A percentile compares a stretch with the other conserved stretches of the same genome.
phyloP scores from a whole-genome alignment of 2,797 vertebrate genomes.

The Argentina silus region DNA sequence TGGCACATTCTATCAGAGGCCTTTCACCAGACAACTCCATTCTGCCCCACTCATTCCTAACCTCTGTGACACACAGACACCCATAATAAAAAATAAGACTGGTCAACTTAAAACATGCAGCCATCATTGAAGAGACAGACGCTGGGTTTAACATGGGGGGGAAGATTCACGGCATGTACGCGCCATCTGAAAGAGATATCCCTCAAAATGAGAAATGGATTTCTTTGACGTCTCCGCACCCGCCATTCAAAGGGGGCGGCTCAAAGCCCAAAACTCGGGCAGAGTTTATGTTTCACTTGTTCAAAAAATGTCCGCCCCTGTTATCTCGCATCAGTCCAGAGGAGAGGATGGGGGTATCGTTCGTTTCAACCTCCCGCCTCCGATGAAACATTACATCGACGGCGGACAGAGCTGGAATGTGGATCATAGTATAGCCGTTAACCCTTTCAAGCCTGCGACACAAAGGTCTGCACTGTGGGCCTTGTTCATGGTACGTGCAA shows the following conservation, averaged over 20 bases:
- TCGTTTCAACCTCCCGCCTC: conserved; percentile 56
- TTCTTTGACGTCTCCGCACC: conserved; percentile 56
- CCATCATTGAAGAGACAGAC: conserved; percentile 62
- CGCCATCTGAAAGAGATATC: conserved; percentile 65
- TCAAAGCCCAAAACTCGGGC: conserved; percentile 46
- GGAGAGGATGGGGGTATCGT: conserved; percentile 39
- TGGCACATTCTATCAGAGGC: conserved; percentile 76
- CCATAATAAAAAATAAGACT: conserved; percentile 60
- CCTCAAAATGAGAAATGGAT: conserved; percentile 69
- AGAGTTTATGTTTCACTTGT: conserved; percentile 73
- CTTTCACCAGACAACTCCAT: conserved; percentile 72
- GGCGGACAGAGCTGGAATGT: conserved; percentile 55
- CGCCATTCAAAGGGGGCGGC: conserved; percentile 54
- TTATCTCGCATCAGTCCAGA: conserved; percentile 65
- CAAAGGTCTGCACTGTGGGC: conserved; percentile 46
- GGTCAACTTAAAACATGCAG: conserved; percentile 64
- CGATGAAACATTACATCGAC: conserved; percentile 65
- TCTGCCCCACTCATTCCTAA: conserved; percentile 65
- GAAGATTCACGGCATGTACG: conserved; percentile 49
- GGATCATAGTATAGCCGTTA: conserved; percentile 50
- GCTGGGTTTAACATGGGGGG: conserved; percentile 43
- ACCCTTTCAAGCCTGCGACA: conserved; percentile 50
- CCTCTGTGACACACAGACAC: conserved; percentile 60
- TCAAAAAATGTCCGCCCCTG: conserved; percentile 56
- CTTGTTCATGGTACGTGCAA: conserved; percentile 40